Conservation (phyloP, 2,797 vertebrate genomes). For the Acanthurus lineatus region DNA sequence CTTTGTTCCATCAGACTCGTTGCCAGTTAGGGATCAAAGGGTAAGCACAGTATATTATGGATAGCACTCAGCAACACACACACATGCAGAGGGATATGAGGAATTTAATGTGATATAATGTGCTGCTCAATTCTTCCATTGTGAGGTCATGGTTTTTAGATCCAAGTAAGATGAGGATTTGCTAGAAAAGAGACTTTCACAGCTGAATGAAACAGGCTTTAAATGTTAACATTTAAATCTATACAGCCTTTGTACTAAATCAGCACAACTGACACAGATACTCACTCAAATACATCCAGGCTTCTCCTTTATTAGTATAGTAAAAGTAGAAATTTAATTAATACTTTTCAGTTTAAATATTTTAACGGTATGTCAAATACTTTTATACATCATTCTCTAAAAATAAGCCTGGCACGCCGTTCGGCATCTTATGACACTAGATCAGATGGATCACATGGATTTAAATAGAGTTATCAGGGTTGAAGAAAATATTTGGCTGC, state of each 20-base stretch:
- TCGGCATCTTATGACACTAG: no score
- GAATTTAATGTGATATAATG: conserved; percentile 57
- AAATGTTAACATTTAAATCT: conserved; percentile 41
- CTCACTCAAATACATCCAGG: neutral
- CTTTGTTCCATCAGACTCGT: conserved; percentile 56
- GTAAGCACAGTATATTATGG: conserved; percentile 55
- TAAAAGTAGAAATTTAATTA: neutral
- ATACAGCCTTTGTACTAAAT: neutral
- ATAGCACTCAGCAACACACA: conserved; percentile 42
- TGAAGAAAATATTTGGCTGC: no score
- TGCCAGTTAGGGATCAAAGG: conserved; percentile 66
- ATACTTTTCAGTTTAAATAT: neutral
- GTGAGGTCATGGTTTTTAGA: conserved; percentile 72
- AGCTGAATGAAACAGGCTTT: conserved; percentile 47
- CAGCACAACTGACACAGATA: conserved; percentile 3
- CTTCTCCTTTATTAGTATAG: neutral
- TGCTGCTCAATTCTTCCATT: conserved; percentile 71
- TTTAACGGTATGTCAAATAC: neutral
- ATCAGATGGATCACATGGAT: no score
- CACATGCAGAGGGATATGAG: conserved; percentile 59
- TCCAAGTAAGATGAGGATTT: conserved; percentile 63
- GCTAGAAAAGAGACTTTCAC: conserved; percentile 39
- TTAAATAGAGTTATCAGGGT: no score
- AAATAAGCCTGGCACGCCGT: no score
- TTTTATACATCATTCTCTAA: neutral